Percentiles rank a stretch among this genome's conserved stretches.
phyloP scores from a whole-genome alignment of 2,797 vertebrate genomes.

The Smutsia gigantea region DNA sequence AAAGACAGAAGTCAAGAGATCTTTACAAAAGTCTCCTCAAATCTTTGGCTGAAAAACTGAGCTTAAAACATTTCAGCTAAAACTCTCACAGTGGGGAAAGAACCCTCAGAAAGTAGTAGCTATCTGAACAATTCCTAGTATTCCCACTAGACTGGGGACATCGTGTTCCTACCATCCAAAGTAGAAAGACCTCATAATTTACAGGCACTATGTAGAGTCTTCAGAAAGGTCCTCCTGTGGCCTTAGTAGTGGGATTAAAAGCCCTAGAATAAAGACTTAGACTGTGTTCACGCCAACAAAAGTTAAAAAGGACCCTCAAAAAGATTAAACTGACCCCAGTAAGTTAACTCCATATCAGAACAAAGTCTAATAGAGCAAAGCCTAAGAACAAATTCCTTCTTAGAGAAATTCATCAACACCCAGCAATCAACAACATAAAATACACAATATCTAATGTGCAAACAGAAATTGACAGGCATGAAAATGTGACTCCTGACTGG shows the following conservation, averaged over 20 bases:
- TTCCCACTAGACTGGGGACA: background rate
- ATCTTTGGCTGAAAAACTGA: background rate
- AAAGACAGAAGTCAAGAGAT: background rate
- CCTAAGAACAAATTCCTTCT: background rate
- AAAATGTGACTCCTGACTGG: background rate
- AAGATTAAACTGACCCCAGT: background rate
- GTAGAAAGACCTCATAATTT: background rate
- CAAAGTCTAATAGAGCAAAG: background rate
- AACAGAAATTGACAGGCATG: background rate
- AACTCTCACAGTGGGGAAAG: background rate
- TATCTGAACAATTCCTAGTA: background rate
- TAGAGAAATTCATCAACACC: conserved; percentile 17
- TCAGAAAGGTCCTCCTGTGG: background rate
- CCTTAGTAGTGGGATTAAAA: background rate
- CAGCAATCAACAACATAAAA: conserved; percentile 8
- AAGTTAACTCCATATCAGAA: background rate
- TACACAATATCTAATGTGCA: background rate
- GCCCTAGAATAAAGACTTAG: background rate
- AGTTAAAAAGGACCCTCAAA: background rate
- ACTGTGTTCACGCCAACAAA: background rate
- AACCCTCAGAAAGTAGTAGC: background rate
- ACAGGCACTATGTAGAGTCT: background rate
- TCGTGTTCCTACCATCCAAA: background rate
- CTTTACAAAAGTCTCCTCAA: background rate
- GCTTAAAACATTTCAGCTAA: background rate